Evolutionary conservation across 1,140 invertebrate species (phyloP), one percentile per base, ranked within the genome.

Genomic region (Akabosia matsudoensis): DNA sequence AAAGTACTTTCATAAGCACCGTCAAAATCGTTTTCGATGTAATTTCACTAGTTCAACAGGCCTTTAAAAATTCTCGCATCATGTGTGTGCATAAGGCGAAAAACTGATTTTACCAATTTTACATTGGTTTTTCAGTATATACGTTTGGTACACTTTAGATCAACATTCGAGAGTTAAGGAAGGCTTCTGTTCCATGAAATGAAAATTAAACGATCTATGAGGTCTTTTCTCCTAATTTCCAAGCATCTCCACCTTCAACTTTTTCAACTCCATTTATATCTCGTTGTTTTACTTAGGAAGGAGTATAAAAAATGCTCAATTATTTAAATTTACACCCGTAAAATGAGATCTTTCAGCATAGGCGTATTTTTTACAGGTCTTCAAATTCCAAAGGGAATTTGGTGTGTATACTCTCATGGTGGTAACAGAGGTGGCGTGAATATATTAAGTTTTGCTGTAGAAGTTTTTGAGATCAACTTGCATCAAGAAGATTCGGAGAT

Each of bases 311-410:
- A 67, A 67, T 67, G 31, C 61, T 67, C 61, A 67, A 30, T 67
- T 30, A 67, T 7, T 67, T 67, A 67, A 67, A 67, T 67, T 67
- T 67, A 67, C 61, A 67, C 61, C 30, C 61, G 26, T 67, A 67
- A 67, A 67, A 67, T 67, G 61, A 67, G 61, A n/a, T 61, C 54
- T 67, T 67, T 67, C 61, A 67, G 14, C 24, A 61, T 24, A 61
- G 13, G 4, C 24, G 24, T 4, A 22, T 67, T 67, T 28, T 67
- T 7, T 67, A 67, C 3, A 67, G 31, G n/a, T n/a, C n/a, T n/a
- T n/a, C n/a, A n/a, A n/a, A n/a, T n/a, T n/a, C n/a, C n/a, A n/a
- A n/a, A n/a, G n/a, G n/a, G n/a, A n/a, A n/a, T n/a, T n/a, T n/a
- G n/a, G n/a, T n/a, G n/a, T n/a, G n/a, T n/a, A n/a, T n/a, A 28